Evolutionary conservation across 2,888 invertebrate genomes (phyloP).

Genomic region (Polydrusus pterygomalis): DNA sequence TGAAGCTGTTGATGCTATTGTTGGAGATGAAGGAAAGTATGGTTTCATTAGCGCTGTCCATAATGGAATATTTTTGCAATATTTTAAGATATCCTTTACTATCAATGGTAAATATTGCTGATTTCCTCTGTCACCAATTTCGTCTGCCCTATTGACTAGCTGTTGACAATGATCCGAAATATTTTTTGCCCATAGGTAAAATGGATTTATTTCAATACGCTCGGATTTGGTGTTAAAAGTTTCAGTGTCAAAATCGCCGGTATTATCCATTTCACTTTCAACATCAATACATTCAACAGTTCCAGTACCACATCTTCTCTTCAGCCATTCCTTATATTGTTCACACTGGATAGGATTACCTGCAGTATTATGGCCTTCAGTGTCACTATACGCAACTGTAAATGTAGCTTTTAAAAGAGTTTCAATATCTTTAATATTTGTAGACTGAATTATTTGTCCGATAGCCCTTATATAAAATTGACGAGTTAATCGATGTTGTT

Average conservation of each 20-base stretch:
- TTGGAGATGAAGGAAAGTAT: conserved; percentile 17
- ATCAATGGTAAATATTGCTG: conserved; percentile 12
- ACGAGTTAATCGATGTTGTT: conserved; percentile 18
- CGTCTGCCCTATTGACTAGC: conserved; percentile 10
- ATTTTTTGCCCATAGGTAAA: conserved; percentile 2
- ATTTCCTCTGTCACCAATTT: conserved; percentile 32
- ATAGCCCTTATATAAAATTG: conserved; percentile 32
- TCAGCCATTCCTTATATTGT: conserved; percentile 9
- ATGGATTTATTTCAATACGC: conserved; percentile 3
- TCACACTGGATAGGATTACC: conserved; percentile 11
- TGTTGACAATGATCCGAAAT: conserved; percentile 2
- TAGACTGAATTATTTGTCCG: conserved; percentile 28
- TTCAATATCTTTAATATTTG: conserved; percentile 22
- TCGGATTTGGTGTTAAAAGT: background rate
- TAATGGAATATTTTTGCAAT: conserved; percentile 11
- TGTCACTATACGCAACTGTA: conserved; percentile 31
- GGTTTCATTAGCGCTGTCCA: conserved; percentile 24
- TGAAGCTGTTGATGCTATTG: conserved; percentile 27
- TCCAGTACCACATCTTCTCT: conserved; percentile 15
- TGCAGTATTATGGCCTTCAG: conserved; percentile 16
- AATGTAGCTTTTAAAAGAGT: conserved; percentile 20
- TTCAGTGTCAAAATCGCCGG: background rate
- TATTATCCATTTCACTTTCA: background rate
- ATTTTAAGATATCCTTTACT: conserved; percentile 11
- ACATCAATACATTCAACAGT: conserved; percentile 8